Evolutionary conservation across 92 coral and sea anemone species (phyloP), one percentile per base, ranked within the genome.

Genomic region (Paragorgia papillata): DNA sequence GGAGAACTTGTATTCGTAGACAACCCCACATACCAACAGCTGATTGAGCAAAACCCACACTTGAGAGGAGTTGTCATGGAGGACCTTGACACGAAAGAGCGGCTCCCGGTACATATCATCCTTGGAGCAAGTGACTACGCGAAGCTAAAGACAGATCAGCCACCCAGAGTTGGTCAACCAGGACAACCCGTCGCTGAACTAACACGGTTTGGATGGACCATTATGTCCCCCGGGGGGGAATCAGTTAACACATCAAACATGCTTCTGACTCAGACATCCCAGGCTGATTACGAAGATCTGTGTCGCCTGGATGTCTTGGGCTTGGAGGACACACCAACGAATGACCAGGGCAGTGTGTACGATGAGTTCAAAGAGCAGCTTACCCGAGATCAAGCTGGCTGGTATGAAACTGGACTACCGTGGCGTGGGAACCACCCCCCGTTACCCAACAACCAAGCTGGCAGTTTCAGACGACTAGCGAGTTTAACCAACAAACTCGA

Each of bases 391-490:
- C 29, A 18, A 49, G 26, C 12, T 4, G 83, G 83, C 4, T 62
- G 48, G 74, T 26, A 78, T 29, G 83, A 63, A 37, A 78, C 75
- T 0, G 64, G 83, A 10, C 55, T 77, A 9, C 87, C 84, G 1
- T 86, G 90, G 90, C 76, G 51, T 44, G 81, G 84, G n/a, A 19
- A 77, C 56, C 87, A 82, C 49, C 87, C 81, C 13, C 43, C 53
- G 17, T 40, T 79, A 30, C 85, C 90, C 5, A 82, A 62, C 81
- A 82, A 78, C 49, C 17, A 61, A 63, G 76, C 74, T 26, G 84
- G 79, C 15, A 86, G 87, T 29, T 55, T 87, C 30, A 33, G 62
- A 24, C 55, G 82, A 26, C 56, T 87, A 19, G 51, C 46, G 12
- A 24, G 73, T 57, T 73, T 69, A 21, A 61, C 24, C 64, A 70